Evolutionary conservation across 2,888 invertebrate species (phyloP), one percentile per base, ranked within the genome.

Genomic region (Ctena decussata): DNA sequence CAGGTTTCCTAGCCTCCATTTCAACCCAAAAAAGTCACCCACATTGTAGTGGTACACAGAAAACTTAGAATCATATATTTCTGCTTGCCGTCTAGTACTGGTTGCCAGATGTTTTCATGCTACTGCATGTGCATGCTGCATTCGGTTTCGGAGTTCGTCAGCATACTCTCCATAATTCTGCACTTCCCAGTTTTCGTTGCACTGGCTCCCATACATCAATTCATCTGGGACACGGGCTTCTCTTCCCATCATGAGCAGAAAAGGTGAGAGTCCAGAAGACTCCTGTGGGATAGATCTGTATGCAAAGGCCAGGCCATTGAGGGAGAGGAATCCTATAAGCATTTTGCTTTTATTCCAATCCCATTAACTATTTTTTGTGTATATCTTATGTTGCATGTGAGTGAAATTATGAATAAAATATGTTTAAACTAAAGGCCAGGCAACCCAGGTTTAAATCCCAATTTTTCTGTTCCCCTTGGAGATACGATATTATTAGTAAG

Each of bases 161-260:
- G 27, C 57, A 57, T 46, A 46, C 18, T 46, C 18, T 15, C 18
- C 8, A n/a, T 46, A 46, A 21, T 3, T 12, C 18, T 3, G 2
- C 12, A 46, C 21, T 21, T 15, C 2, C 3, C 21, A 3, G 46
- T n/a, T 18, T 8, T 8, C 2, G 21, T 2, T 46, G 8, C 2
- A 21, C 2, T 46, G 8, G 18, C 15, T 46, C 2, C 5, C 21
- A 57, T 57, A 57, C 11, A 57, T 30, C 12, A 57, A 3, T 27
- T 86, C 83, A 35, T 37, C 39, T 0, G 83, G 80, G 18, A 76
- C 30, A 21, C 60, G 49, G 12, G 80, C 74, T 41, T 83, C 80
- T 15, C 77, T 37, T 2, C 82, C 80, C 37, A 86, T 57, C 72
- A 83, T 72, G n/a, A 86, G 41, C 39, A 76, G n/a, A 70, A 84